phyloP scores from a whole-genome alignment of 2,888 invertebrate genomes.

The Prosopocoilus inquinatus region DNA sequence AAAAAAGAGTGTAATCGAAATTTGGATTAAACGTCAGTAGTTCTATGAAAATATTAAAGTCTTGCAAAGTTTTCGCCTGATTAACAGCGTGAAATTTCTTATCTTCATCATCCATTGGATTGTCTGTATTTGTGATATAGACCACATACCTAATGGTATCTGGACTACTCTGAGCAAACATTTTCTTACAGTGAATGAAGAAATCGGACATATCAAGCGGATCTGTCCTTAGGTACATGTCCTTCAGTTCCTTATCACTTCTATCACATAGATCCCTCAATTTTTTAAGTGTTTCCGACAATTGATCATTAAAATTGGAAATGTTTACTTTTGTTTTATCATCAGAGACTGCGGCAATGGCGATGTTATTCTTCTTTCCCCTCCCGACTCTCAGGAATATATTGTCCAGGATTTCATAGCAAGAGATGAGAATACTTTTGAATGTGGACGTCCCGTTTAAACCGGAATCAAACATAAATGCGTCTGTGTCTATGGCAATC shows the following conservation, averaged over 20 bases:
- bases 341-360: slow-evolving; percentile 32
- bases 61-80: slow-evolving; percentile 37
- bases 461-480: slow-evolving; percentile 35
- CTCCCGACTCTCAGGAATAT: slow-evolving; percentile 32
- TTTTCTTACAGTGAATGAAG: slow-evolving; percentile 36
- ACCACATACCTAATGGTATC: slow-evolving; percentile 31
- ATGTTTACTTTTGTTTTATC: slow-evolving; percentile 29
- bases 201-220: slow-evolving; percentile 34
- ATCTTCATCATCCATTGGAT: slow-evolving; percentile 34
- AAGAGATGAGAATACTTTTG: slow-evolving; percentile 34
- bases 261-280: slow-evolving; percentile 17
- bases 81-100: slow-evolving; percentile 37
- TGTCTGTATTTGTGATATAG: slow-evolving; percentile 39
- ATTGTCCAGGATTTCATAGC: slow-evolving; percentile 34
- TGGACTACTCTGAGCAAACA: slow-evolving; percentile 28
- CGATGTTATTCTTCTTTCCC: slow-evolving; percentile 35
- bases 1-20: slow-evolving; percentile 38
- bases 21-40: slow-evolving; percentile 30
- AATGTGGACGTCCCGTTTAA: slow-evolving; percentile 30
- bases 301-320: slow-evolving; percentile 31
- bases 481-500: slow-evolving; percentile 39
- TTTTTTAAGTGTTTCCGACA: slow-evolving; percentile 13
- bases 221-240: slow-evolving; percentile 29
- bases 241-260: slow-evolving; percentile 29
- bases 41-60: slow-evolving; percentile 33